Evolutionary conservation across 92 coral and sea anemone species (phyloP).

Genomic region (Isaurus tuberculatus): DNA sequence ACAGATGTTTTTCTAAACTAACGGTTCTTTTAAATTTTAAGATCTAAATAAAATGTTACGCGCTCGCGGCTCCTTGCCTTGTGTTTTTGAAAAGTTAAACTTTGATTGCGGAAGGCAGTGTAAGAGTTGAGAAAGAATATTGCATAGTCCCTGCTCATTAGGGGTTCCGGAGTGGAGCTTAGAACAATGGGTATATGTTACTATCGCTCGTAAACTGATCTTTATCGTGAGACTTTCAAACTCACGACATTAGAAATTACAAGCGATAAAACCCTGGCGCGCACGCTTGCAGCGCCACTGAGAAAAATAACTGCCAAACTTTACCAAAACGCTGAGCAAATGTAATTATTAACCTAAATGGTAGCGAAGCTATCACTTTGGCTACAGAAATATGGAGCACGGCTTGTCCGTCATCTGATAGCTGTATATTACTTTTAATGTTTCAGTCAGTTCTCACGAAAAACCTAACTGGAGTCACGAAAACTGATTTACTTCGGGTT

Average conservation of each 20-base stretch:
- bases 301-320: slow-evolving; percentile 8
- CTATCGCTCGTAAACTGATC: slow-evolving; percentile 81
- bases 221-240: slow-evolving; percentile 63
- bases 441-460: slow-evolving; percentile 79
- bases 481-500: slow-evolving; percentile 50
- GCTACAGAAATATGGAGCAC: slow-evolving; percentile 70
- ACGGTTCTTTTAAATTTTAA: slow-evolving; percentile 50
- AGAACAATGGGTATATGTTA: slow-evolving; percentile 86
- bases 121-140: slow-evolving; percentile 41
- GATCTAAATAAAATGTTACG: slow-evolving; percentile 7
- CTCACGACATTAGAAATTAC: slow-evolving; percentile 65
- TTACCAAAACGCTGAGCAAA: background rate
- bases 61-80: slow-evolving; percentile 16
- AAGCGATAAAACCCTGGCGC: slow-evolving; percentile 17
- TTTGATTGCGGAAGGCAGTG: slow-evolving; percentile 50
- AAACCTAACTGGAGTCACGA: slow-evolving; percentile 79
- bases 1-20: slow-evolving; percentile 66
- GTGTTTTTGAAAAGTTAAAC: slow-evolving; percentile 51
- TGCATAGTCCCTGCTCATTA: slow-evolving; percentile 51
- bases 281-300: background rate
- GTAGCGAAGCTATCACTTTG: slow-evolving; percentile 38
- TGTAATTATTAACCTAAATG: slow-evolving; percentile 1
- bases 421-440: slow-evolving; percentile 79
- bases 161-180: slow-evolving; percentile 67
- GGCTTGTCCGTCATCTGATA: slow-evolving; percentile 76